Conservation (phyloP, 1,140 invertebrate species). For the Drosophila obscura region DNA sequence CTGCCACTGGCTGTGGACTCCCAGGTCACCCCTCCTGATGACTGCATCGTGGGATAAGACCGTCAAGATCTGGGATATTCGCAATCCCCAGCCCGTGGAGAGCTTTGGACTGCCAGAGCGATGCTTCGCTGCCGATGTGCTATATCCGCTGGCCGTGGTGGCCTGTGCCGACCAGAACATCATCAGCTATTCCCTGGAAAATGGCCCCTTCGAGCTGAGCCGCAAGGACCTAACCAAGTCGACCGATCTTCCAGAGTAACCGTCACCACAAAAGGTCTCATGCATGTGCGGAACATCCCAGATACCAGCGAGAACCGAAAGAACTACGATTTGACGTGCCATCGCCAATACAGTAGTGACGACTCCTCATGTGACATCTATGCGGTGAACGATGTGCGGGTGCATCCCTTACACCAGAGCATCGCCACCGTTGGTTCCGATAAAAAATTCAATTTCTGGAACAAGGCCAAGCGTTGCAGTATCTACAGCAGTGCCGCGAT, state of each 20-base stretch:
- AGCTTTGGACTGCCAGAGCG: slow-evolving; percentile 95
- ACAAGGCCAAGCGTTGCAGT: slow-evolving; percentile 98
- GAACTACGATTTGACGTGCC: slow-evolving; percentile 96
- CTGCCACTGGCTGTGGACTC: slow-evolving; percentile 97
- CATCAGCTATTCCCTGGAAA: slow-evolving; percentile 96
- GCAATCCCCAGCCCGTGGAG: slow-evolving; percentile 93
- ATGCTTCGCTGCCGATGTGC: slow-evolving; percentile 98
- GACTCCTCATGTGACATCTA: slow-evolving; percentile 86
- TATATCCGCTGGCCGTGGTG: slow-evolving; percentile 98
- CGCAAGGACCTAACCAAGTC: too few species aligned
- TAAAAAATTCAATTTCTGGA: slow-evolving; percentile 98
- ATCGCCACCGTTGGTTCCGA: slow-evolving; percentile 98
- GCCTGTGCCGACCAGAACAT: slow-evolving; percentile 94
- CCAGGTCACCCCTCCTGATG: slow-evolving; percentile 97
- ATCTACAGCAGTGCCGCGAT: slow-evolving; percentile 96
- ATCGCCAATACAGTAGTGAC: slow-evolving; percentile 86
- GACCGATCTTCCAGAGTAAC: background rate
- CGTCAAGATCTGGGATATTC: slow-evolving; percentile 98
- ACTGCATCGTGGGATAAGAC: slow-evolving; percentile 99
- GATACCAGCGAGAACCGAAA: background rate
- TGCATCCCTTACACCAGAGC: slow-evolving; percentile 97
- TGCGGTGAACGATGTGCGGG: slow-evolving; percentile 97
- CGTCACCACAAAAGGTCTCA: slow-evolving; percentile 5
- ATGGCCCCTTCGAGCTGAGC: slow-evolving; percentile 87
- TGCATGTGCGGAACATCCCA: background rate